Base-by-base conservation (phyloP, 2,888 invertebrate species). In the Sipha maydis region DNA sequence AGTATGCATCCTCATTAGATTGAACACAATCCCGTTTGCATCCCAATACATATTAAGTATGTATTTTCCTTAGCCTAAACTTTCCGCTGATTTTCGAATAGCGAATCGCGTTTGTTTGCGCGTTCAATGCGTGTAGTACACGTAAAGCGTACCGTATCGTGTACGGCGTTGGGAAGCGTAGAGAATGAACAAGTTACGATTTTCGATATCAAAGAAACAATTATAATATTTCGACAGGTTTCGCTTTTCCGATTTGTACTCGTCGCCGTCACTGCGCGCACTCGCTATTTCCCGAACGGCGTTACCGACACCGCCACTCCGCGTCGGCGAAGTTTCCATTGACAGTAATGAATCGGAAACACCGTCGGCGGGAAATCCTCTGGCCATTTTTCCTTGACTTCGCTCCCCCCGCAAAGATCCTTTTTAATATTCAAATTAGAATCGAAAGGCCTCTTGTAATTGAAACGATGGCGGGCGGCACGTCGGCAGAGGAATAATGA, bases 381-480 rank as follows among this genome's bases (percentile, higher is more conserved):
- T 80, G 75, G 80, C 82, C 82, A 76, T 88, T 88, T 88, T 82
- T 75, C 41, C 56, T 67, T 19, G 67, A 80, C 61, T 88, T 73
- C 28, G 21, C 85, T 34, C 79, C 61, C 25, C 25, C n/a, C 28
- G 9, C 38, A 34, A 34, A 78, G 82, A 82, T 67, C 56, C 75
- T 67, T 88, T 88, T 88, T 88, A 88, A 80, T 88, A 88, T 88
- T 88, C 88, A 88, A 88, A 88, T 88, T 88, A 88, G 80, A 88
- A 88, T 88, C 88, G 80, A 76, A 80, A 86, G 56, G 54, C 80
- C 75, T 76, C 82, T 82, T 88, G 88, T 88, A 88, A 88, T 88
- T 88, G 88, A 88, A 88, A 88, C 88, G 88, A 82, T 88, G 82
- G 73, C 73, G 54, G 14, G 56, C 69, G 48, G 69, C 73, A 76